phyloP scores from a whole-genome alignment of 2,113 vertebrate genomes.

The Montifringilla adamsi region DNA sequence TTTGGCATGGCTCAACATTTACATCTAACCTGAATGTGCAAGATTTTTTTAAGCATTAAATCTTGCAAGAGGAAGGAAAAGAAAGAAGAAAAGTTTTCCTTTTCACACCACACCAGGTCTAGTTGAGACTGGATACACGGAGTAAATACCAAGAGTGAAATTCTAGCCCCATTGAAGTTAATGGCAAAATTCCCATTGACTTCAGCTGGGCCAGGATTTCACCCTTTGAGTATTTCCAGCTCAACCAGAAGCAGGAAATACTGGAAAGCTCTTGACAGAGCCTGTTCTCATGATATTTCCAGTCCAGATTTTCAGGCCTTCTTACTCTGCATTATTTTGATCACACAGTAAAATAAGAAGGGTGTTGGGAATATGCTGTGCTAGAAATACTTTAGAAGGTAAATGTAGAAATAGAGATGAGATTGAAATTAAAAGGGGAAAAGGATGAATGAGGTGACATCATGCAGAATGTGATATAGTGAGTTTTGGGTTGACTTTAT shows the following conservation, averaged over 20 bases:
- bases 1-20: neutral
- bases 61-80: slow-evolving; percentile 45
- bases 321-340: slow-evolving; percentile 36
- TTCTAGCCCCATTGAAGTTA: slow-evolving; percentile 55
- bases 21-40: neutral
- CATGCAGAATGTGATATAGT: slow-evolving; percentile 51
- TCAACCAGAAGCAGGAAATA: slow-evolving; percentile 66
- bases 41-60: neutral
- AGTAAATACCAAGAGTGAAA: slow-evolving; percentile 56
- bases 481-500: slow-evolving; percentile 63
- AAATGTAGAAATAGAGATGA: slow-evolving; percentile 52
- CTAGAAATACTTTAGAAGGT: slow-evolving; percentile 33
- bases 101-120: slow-evolving; percentile 56
- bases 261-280: slow-evolving; percentile 58
- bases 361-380: slow-evolving; percentile 37
- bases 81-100: slow-evolving; percentile 35
- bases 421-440: slow-evolving; percentile 60
- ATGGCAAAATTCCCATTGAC: slow-evolving; percentile 47
- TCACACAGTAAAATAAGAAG: slow-evolving; percentile 55
- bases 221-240: slow-evolving; percentile 55
- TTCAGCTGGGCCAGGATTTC: slow-evolving; percentile 45
- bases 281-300: slow-evolving; percentile 52
- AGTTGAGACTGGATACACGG: slow-evolving; percentile 31
- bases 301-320: slow-evolving; percentile 40
- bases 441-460: slow-evolving; percentile 60